Evolutionary conservation across 2,797 vertebrate species (phyloP), one percentile per base, ranked within the genome.

Genomic region (Arctocebus calabarensis): DNA sequence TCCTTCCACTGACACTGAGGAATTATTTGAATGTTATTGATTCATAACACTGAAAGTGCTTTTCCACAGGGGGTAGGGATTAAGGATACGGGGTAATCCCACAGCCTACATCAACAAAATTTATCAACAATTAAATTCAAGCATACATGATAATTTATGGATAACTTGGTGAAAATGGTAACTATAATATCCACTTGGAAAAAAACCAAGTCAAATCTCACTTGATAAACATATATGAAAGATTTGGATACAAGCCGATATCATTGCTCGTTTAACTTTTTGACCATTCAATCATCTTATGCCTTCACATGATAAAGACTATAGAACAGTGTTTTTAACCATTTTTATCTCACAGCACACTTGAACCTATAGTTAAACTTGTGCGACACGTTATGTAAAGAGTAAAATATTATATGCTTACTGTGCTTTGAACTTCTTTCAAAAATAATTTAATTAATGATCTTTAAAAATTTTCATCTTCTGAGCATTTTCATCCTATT

Each of bases 111-210:
- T 85, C 94, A 91, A 84, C 32, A 95, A 19, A 92, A 64, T 89
- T 92, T 95, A 74, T 77, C 89, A 90, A 55, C 45, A 95, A 90
- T 91, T 91, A 85, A 91, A 94, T 79, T 87, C 45, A 88, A 96
- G 27, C 23, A 37, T 94, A 20, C 29, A 43, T 77, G 45, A 68
- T 74, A 91, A 88, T 68, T 77, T 32, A 25, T 82, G 40, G 45
- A 74, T 78, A 93, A 79, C 20, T 71, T 82, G 20, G 25, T 43
- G 40, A 16, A 93, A 96, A 95, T 62, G 9, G 17, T 84, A 87
- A 88, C 55, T 57, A n/a, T 34, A 64, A 23, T 81, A 45, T 81
- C 25, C 62, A 43, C 87, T 89, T 90, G 64, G 40, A 87, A 87
- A 7, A 81, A 96, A 96, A 88, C 19, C 62, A 95, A 92, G 37